These are phyloP conservation scores for Boloria euphrosyne DNA, from an alignment of 2,888 invertebrate genomes.

Conservation along the genomic window DNA sequence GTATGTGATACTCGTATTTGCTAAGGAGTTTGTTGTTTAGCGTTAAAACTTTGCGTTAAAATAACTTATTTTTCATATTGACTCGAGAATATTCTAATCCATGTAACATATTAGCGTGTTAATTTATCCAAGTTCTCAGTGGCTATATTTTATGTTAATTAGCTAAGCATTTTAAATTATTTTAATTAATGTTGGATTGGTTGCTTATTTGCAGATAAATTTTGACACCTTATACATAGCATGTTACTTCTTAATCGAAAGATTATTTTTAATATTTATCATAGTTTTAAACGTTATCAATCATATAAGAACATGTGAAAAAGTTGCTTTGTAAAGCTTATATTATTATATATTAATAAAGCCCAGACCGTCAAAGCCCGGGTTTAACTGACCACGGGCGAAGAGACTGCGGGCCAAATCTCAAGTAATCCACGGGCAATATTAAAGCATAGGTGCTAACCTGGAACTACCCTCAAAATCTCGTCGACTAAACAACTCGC, in stretches of 20 bases:
- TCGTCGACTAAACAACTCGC: slow-evolving; percentile 54
- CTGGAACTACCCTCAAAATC: slow-evolving; percentile 57
- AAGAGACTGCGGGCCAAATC: slow-evolving; percentile 58
- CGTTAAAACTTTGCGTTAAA: neutral
- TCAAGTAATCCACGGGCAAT: slow-evolving; percentile 75
- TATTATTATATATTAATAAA: slow-evolving; percentile 50
- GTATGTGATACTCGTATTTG: neutral
- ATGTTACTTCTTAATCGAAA: neutral
- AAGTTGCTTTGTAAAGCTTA: neutral
- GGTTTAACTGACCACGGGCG: slow-evolving; percentile 73
- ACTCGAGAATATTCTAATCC: slow-evolving; percentile 14
- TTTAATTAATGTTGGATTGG: slow-evolving; percentile 21
- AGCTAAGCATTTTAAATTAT: slow-evolving; percentile 14
- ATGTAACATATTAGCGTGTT: slow-evolving; percentile 17
- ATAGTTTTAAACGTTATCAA: no score
- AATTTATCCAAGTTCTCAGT: slow-evolving; percentile 10
- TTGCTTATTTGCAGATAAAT: neutral
- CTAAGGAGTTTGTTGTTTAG: neutral
- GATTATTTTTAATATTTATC: neutral
- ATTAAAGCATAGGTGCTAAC: slow-evolving; percentile 78
- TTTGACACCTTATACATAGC: neutral
- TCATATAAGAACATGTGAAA: neutral
- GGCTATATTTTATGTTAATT: slow-evolving; percentile 23
- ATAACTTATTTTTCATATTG: slow-evolving; percentile 7
- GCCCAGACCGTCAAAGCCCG: slow-evolving; percentile 56